Evolutionary conservation across 2,113 vertebrate genomes (phyloP).

Genomic region (Oncorhynchus gorbuscha): DNA sequence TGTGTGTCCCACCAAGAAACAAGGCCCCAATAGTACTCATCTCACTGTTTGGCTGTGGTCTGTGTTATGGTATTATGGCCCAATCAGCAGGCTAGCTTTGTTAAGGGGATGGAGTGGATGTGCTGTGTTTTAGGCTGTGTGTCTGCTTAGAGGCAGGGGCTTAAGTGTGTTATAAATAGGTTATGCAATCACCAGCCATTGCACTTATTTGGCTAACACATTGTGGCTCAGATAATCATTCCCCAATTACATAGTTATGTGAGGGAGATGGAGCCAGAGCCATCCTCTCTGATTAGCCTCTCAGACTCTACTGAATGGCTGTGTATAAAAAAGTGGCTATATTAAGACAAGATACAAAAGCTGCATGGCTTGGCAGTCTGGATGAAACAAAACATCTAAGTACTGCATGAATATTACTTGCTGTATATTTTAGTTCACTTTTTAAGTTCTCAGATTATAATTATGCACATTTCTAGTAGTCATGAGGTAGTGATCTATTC

Average conservation of each 20-base stretch:
- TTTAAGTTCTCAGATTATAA: no score
- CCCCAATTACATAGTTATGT: neutral
- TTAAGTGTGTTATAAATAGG: neutral
- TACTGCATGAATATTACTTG: no score
- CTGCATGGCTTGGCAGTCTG: neutral
- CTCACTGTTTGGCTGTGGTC: no score
- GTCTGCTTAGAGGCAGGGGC: neutral
- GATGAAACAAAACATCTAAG: neutral
- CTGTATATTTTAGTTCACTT: no score
- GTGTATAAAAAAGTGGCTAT: neutral
- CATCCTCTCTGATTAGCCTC: neutral
- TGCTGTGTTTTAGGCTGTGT: neutral
- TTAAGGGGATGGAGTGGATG: neutral
- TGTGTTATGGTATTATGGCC: no score
- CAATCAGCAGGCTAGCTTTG: no score
- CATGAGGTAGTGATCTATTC: neutral
- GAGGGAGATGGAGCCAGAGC: neutral
- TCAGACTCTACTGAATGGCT: neutral
- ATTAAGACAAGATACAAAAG: neutral
- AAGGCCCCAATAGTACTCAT: neutral
- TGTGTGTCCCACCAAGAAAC: neutral
- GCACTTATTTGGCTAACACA: neutral
- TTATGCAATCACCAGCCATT: neutral
- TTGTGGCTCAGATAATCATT: neutral
- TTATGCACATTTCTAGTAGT: neutral